Conservation (phyloP, 2,888 invertebrate genomes). For the Orthosia cruda region DNA sequence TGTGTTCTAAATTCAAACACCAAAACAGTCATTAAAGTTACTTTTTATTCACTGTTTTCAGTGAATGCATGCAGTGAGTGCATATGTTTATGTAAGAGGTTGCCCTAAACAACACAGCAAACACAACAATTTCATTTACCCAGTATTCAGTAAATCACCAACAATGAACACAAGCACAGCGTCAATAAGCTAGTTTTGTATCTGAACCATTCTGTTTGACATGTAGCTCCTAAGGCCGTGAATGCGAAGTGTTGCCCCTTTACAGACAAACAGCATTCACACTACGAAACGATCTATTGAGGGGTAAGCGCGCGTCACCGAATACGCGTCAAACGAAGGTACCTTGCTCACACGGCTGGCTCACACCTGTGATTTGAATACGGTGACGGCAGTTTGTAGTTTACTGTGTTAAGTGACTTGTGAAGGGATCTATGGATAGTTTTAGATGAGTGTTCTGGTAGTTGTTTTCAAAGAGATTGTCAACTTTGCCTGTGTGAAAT, state of each 20-base stretch:
- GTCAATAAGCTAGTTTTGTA: conserved; percentile 7
- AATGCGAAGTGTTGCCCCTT: conserved; percentile 21
- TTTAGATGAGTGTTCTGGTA: not conserved
- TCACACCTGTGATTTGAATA: conserved; percentile 38
- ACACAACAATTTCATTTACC: not conserved
- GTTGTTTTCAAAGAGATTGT: not conserved
- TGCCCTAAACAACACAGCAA: too few relatives aligned
- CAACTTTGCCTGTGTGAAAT: not conserved
- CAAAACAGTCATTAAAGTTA: too few relatives aligned
- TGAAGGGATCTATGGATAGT: not conserved
- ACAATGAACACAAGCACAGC: conserved; percentile 2
- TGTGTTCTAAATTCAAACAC: too few relatives aligned
- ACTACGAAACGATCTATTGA: conserved; percentile 27
- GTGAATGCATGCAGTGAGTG: too few relatives aligned
- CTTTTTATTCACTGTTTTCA: too few relatives aligned
- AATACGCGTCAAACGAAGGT: conserved; percentile 33
- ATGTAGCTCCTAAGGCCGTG: conserved; percentile 1
- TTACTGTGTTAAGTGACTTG: not conserved
- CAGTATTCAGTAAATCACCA: not conserved
- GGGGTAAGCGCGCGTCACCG: conserved; percentile 17
- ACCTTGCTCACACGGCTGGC: conserved; percentile 7
- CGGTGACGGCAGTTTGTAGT: conserved; percentile 1
- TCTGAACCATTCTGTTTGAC: conserved; percentile 15
- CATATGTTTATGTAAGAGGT: too few relatives aligned
- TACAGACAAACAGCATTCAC: conserved; percentile 13